These are phyloP conservation scores for Leptosomus discolor DNA, from an alignment of 2,113 vertebrate species.

Conservation along the genomic window DNA sequence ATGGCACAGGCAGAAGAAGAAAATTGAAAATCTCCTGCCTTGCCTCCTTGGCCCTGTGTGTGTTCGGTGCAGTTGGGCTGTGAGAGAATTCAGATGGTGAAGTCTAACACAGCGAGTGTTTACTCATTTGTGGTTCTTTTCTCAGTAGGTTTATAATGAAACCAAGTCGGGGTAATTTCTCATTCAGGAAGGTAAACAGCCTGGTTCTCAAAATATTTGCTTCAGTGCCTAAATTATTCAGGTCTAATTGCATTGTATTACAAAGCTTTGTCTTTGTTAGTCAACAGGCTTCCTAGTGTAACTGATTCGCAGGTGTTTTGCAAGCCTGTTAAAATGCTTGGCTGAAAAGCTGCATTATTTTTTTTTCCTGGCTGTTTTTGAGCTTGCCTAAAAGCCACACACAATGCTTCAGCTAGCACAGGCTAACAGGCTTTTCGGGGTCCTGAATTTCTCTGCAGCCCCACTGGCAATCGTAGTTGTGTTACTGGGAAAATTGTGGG, in stretches of 20 bases:
- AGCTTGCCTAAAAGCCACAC: not conserved
- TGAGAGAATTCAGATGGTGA: not conserved
- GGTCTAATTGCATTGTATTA: conserved; percentile 25
- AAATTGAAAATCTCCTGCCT: not conserved
- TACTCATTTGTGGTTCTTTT: not conserved
- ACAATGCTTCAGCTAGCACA: not conserved
- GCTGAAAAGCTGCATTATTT: not conserved
- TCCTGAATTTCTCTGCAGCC: not conserved
- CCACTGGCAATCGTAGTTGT: accelerated
- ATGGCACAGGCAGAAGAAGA: not conserved
- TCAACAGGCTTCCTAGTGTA: not conserved
- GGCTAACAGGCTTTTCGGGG: not conserved
- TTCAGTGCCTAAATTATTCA: conserved; percentile 43
- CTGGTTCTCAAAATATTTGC: not conserved
- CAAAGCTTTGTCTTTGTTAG: conserved; percentile 43
- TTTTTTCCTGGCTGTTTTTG: not conserved
- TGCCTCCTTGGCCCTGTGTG: accelerated
- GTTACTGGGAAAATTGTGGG: accelerated
- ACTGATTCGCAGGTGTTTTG: conserved; percentile 38
- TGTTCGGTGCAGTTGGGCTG: not conserved
- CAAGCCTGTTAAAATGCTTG: not conserved
- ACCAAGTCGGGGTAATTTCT: not conserved
- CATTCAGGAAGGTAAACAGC: conserved; percentile 4
- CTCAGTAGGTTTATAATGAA: not conserved
- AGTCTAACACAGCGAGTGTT: not conserved